phyloP scores from a whole-genome alignment of 1,140 invertebrate species.

The Acyrthosiphon pisum region DNA sequence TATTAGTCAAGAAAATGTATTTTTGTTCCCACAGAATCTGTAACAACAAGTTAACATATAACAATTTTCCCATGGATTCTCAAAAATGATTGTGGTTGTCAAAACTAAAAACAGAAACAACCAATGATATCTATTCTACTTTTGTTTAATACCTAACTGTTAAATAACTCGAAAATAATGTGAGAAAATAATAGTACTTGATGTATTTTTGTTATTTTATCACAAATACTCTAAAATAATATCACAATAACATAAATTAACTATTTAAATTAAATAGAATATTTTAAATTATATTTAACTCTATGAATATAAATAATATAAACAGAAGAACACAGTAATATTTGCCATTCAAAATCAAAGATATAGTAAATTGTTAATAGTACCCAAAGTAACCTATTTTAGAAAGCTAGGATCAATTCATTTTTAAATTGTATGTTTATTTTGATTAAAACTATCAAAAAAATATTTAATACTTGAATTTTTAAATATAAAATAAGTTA shows the following conservation, averaged over 20 bases:
- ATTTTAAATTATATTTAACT: neutral
- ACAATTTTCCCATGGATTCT: slow-evolving; percentile 38
- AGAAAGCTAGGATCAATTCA: neutral
- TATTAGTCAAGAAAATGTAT: slow-evolving; percentile 17
- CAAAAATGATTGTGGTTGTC: slow-evolving; percentile 12
- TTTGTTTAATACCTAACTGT: slow-evolving; percentile 12
- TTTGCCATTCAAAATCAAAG: neutral
- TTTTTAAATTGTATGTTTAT: neutral
- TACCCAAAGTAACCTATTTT: neutral
- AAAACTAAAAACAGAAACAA: slow-evolving; percentile 29
- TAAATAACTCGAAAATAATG: neutral
- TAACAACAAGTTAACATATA: slow-evolving; percentile 29
- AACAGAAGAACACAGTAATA: neutral
- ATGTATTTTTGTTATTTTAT: neutral
- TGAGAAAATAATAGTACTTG: neutral
- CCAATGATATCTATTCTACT: neutral
- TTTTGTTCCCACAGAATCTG: slow-evolving; percentile 50
- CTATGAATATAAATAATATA: too few relatives aligned
- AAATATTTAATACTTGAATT: too few relatives aligned
- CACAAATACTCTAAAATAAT: neutral
- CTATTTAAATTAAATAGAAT: neutral
- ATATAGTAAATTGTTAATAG: neutral
- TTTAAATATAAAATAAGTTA: too few relatives aligned
- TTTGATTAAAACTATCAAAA: neutral
- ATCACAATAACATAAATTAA: neutral